A percentile compares a stretch with the other conserved stretches of the same genome.
Conservation (phyloP, 2,888 invertebrate genomes). For the Catotricha subobsoleta region DNA sequence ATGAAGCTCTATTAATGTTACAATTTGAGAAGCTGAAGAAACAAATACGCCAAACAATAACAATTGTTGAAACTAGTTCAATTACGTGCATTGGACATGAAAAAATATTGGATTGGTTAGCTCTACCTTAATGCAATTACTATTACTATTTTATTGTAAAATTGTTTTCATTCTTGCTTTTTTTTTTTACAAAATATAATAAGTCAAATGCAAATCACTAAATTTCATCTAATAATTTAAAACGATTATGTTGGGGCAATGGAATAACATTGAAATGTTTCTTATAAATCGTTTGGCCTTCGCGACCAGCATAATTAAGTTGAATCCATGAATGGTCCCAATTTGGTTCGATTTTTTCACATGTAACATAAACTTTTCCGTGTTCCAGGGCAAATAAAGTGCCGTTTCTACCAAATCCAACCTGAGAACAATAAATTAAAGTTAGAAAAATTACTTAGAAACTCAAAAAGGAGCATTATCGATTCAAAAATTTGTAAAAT, state of each 20-base stretch:
- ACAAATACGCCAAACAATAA: constrained; percentile 48
- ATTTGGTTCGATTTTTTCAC: constrained; percentile 61
- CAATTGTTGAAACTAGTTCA: constrained; percentile 56
- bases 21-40: constrained; percentile 50
- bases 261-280: constrained; percentile 75
- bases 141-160: not conserved
- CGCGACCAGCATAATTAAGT: constrained; percentile 37
- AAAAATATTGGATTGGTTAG: constrained; percentile 43
- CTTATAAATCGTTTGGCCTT: constrained; percentile 52
- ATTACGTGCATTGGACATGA: constrained; percentile 52
- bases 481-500: constrained; percentile 1
- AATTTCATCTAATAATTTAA: constrained; percentile 55
- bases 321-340: constrained; percentile 58
- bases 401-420: constrained; percentile 61
- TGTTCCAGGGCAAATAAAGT: constrained; percentile 63
- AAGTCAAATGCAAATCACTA: constrained; percentile 23
- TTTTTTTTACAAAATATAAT: not conserved
- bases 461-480: not conserved
- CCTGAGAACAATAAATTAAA: no score
- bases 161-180: not conserved
- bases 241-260: constrained; percentile 55
- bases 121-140: constrained; percentile 14
- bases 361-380: constrained; percentile 63
- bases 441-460: no score
- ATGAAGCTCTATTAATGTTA: constrained; percentile 67